Conservation (phyloP, 2,113 vertebrate genomes). For the Paramormyrops kingsleyae region DNA sequence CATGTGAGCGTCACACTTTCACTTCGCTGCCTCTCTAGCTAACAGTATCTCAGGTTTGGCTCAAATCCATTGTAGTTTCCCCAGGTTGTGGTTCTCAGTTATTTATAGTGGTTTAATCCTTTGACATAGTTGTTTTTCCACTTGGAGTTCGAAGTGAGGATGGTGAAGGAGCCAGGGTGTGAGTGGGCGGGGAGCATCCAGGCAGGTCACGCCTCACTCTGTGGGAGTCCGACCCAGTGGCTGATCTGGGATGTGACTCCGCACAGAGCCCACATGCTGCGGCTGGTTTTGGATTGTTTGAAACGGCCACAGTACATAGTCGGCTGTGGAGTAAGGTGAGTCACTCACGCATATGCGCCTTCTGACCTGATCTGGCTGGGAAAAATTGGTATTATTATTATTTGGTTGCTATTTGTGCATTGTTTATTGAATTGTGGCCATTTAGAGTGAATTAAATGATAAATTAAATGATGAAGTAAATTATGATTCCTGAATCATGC, state of each 20-base stretch:
- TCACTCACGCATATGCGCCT: not conserved
- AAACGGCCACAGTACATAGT: not conserved
- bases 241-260: not conserved
- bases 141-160: not conserved
- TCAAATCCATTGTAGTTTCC: not conserved
- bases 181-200: not conserved
- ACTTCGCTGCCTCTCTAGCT: not conserved
- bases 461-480: not conserved
- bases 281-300: not conserved
- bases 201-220: not conserved
- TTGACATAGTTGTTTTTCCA: not conserved
- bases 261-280: not conserved
- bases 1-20: not conserved
- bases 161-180: not conserved
- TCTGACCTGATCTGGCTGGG: not conserved
- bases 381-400: not conserved
- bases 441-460: not conserved
- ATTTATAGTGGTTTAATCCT: not conserved
- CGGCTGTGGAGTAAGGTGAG: not conserved
- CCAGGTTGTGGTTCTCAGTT: not conserved
- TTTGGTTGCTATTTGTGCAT: not conserved
- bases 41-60: not conserved
- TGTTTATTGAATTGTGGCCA: not conserved
- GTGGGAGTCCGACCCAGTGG: not conserved
- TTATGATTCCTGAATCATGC: not conserved